phyloP scores from a whole-genome alignment of 2,113 vertebrate genomes.

The Harpagus bidentatus region DNA sequence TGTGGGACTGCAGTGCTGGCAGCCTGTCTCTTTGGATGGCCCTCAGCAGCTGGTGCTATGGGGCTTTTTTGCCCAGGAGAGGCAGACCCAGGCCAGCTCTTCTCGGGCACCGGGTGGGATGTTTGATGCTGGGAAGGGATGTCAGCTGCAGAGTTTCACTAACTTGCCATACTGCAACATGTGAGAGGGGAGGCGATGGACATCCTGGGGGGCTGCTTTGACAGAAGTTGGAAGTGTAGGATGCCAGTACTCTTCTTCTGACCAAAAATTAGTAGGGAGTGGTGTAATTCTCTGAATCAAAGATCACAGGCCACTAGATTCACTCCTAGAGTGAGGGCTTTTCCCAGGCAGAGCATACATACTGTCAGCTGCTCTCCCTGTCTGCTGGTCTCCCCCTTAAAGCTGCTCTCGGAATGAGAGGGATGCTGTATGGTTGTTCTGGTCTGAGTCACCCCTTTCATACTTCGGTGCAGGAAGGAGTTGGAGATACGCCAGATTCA shows the following conservation, averaged over 20 bases:
- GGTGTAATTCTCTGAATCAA: not conserved
- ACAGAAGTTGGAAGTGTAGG: not conserved
- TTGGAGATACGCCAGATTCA: slow-evolving; percentile 93
- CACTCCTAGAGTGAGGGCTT: not conserved
- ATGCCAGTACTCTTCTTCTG: not conserved
- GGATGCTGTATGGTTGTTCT: not conserved
- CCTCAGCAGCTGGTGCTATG: not conserved
- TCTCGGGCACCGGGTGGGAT: not conserved
- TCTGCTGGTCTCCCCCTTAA: not conserved
- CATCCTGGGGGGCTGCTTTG: not conserved
- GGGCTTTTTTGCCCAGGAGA: not conserved
- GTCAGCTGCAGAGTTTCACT: not conserved
- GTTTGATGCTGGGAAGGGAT: not conserved
- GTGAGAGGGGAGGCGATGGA: not conserved
- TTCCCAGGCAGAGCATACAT: not conserved
- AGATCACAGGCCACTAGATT: not conserved
- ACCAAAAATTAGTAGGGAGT: not conserved
- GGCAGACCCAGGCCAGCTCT: not conserved
- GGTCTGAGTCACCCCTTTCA: not conserved
- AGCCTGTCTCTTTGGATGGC: not conserved
- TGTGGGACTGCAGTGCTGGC: not conserved
- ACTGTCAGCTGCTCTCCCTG: not conserved
- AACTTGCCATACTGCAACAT: not conserved
- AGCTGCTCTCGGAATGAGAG: not conserved
- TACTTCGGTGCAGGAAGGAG: slow-evolving; percentile 83